Evolutionary conservation across 2,888 invertebrate species (phyloP), one percentile per base, ranked within the genome.

Genomic region (Hermaeophaga mercurialis): DNA sequence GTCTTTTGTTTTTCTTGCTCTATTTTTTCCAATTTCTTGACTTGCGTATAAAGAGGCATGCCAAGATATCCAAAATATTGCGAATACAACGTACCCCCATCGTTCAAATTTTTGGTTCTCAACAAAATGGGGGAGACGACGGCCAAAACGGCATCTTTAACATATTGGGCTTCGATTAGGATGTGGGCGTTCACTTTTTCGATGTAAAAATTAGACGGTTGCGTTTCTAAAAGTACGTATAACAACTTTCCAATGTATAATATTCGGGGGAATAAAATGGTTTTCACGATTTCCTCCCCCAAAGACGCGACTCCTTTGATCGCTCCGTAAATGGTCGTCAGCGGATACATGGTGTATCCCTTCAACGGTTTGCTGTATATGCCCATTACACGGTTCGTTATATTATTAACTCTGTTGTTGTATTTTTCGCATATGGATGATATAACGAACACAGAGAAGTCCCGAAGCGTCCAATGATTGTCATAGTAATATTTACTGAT

Each of bases 401-500:
- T 67, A 41, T 70, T 69, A 43, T 72, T 73, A 11, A 64, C 44
- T 44, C 61, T 54, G 34, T 66, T 69, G 8, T 62, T 65, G 46
- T 70, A 68, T 28, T 52, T 63, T 24, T 68, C 60, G 47, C 70
- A 70, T 36, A 72, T 66, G 4, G 65, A 56, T 5, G 65, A 66
- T 1, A 68, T 64, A 14, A 72, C 62, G 57, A 67, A 69, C 9
- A 69, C 66, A 17, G 72, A 68, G 63, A 73, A 72, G 57, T 73
- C 71, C 45, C 73, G 54, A 26, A 73, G 62, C 8, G 70, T 70
- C 73, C 73, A 73, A 36, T 73, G 73, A 44, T 73, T 73, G 48
- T 73, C 72, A 19, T 69, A 63, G 33, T 66, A 66, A 58, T 71
- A 70, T 61, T 70, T 72, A 55, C 69, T 68, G 18, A 72, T 70